Evolutionary conservation across 2,113 vertebrate species (phyloP).

Genomic region (Mugil cephalus): DNA sequence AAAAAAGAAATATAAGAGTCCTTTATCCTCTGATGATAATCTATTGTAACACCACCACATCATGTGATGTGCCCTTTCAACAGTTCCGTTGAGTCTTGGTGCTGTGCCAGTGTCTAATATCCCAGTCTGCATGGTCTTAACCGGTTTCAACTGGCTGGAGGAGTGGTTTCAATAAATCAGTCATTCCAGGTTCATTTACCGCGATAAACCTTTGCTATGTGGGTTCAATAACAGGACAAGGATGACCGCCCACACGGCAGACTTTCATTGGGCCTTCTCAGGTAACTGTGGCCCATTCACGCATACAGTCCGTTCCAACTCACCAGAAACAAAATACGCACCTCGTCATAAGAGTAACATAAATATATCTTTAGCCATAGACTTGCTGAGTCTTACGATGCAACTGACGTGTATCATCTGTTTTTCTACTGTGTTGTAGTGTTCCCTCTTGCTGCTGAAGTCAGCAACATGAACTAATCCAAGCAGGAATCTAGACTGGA

Average conservation of each 20-base stretch:
- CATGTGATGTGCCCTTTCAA: slow-evolving; percentile 34
- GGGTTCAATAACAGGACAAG: slow-evolving; percentile 24
- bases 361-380: slow-evolving; percentile 40
- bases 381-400: slow-evolving; percentile 49
- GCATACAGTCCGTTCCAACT: slow-evolving; percentile 7
- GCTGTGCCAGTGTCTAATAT: slow-evolving; percentile 16
- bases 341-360: slow-evolving; percentile 9
- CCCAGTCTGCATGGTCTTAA: slow-evolving; percentile 31
- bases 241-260: slow-evolving; percentile 34
- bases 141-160: slow-evolving; percentile 59
- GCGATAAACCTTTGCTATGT: slow-evolving; percentile 50
- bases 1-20: neutral
- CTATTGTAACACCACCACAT: slow-evolving; percentile 2
- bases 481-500: slow-evolving; percentile 69
- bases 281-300: slow-evolving; percentile 38
- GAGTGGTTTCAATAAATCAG: slow-evolving; percentile 51
- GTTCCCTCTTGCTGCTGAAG: slow-evolving; percentile 38
- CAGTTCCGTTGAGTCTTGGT: neutral
- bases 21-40: neutral
- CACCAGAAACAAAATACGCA: slow-evolving; percentile 32
- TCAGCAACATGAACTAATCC: slow-evolving; percentile 78
- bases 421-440: slow-evolving; percentile 41
- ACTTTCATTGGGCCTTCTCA: slow-evolving; percentile 3
- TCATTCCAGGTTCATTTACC: slow-evolving; percentile 57
- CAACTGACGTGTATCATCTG: slow-evolving; percentile 24